These are phyloP conservation scores for Parus major DNA, from an alignment of 2,113 vertebrate genomes.

Conservation along the genomic window DNA sequence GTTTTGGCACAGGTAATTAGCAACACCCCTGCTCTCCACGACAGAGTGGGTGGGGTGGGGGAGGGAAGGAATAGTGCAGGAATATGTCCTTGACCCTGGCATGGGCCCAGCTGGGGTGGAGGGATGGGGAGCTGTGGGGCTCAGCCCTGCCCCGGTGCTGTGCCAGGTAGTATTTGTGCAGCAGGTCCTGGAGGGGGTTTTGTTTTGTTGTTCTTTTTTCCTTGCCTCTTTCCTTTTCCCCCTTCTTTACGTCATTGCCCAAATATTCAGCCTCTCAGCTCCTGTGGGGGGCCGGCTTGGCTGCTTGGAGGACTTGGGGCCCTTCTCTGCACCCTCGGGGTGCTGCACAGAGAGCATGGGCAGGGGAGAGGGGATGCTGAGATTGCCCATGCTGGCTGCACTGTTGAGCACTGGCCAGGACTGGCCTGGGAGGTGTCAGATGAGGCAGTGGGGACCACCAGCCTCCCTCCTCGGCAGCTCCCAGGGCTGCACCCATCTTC, in stretches of 20 bases:
- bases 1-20: not conserved
- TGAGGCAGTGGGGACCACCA: accelerated
- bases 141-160: not conserved
- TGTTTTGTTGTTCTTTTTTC: not conserved
- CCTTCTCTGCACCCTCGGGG: not conserved
- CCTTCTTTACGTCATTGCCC: constrained; percentile 28
- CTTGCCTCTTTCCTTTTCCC: constrained; percentile 29
- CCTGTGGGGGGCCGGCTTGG: not conserved
- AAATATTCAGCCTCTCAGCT: constrained; percentile 25
- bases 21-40: not conserved
- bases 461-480: not conserved
- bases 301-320: not conserved
- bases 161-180: not conserved
- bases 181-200: not conserved
- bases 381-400: accelerated
- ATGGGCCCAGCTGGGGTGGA: not conserved
- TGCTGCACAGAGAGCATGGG: not conserved
- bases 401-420: not conserved
- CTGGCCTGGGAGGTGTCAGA: not conserved
- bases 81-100: constrained; percentile 18
- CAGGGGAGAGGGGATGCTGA: not conserved
- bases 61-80: not conserved
- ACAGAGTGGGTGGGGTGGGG: accelerated
- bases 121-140: not conserved
- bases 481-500: not conserved